Evolutionary conservation across 2,113 vertebrate species (phyloP).

Genomic region (Solenodon paradoxus): DNA sequence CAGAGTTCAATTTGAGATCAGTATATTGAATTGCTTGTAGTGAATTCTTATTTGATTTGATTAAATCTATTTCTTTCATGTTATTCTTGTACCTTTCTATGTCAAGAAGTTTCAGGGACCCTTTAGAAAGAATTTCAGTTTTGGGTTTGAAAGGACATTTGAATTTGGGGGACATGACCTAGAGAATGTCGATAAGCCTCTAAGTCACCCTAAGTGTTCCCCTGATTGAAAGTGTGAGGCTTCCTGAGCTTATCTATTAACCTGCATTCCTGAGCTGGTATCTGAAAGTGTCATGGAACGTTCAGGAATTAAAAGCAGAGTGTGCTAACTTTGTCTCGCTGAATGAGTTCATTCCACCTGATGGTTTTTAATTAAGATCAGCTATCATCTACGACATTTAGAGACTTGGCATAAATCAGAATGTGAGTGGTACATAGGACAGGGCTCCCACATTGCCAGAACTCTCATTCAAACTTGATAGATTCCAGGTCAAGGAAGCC

Average conservation of each 20-base stretch:
- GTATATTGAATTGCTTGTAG: background rate
- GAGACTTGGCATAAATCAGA: conserved; percentile 19
- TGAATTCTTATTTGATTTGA: background rate
- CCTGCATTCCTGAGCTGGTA: background rate
- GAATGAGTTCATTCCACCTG: background rate
- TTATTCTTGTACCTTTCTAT: background rate
- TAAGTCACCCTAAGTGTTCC: background rate
- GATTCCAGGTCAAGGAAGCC: conserved; percentile 68
- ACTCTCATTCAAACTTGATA: conserved; percentile 4
- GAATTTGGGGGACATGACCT: background rate
- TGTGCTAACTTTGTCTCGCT: background rate
- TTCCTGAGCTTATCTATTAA: background rate
- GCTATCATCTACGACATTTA: background rate
- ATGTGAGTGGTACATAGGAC: background rate
- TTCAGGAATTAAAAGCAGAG: background rate
- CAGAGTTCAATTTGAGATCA: background rate
- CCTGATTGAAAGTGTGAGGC: background rate
- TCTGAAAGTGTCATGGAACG: background rate
- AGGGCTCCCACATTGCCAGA: background rate
- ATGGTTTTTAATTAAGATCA: conserved; percentile 29
- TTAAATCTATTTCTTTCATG: background rate
- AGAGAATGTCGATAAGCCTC: background rate
- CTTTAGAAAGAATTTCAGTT: background rate
- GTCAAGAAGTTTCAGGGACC: background rate
- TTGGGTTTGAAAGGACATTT: background rate